A percentile compares a stretch with the other conserved stretches of the same genome.
These are phyloP conservation scores for Lagopus leucura DNA, from an alignment of 2,113 vertebrate genomes.

Conservation along the genomic window DNA sequence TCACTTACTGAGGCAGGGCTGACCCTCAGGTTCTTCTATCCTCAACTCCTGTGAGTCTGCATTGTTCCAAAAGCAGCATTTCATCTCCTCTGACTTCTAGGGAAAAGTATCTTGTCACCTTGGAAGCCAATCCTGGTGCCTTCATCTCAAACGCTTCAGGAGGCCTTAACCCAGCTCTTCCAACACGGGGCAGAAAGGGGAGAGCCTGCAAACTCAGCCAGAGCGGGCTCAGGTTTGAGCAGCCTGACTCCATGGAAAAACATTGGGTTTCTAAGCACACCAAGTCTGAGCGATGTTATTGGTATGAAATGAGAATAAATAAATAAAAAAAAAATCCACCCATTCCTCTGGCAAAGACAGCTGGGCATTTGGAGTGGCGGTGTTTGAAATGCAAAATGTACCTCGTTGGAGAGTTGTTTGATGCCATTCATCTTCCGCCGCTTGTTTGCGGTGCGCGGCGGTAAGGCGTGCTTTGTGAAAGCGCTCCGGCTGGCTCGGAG, in stretches of 20 bases:
- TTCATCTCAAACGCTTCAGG: not conserved
- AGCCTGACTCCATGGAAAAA: not conserved
- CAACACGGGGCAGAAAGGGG: not conserved
- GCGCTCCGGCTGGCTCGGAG: not conserved
- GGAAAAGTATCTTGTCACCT: accelerated
- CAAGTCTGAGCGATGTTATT: not conserved
- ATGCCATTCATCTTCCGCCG: not conserved
- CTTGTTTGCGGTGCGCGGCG: not conserved
- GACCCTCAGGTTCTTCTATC: not conserved
- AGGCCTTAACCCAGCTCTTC: not conserved
- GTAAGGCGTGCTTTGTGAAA: not conserved
- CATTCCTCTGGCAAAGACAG: slow-evolving; percentile 37
- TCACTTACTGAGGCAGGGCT: not conserved
- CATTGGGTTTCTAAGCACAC: not conserved
- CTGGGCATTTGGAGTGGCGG: slow-evolving; percentile 25
- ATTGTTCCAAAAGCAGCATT: not conserved
- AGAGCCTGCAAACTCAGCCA: not conserved
- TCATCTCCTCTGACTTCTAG: not conserved
- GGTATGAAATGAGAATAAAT: not conserved
- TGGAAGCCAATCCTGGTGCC: not conserved
- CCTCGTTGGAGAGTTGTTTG: slow-evolving; percentile 12
- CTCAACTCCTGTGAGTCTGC: not conserved
- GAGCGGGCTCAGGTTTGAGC: not conserved
- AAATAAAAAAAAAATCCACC: not conserved
- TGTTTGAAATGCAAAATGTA: slow-evolving; percentile 47